Conservation (phyloP, 2,888 invertebrate species). For the Cataglyphis cursor region DNA sequence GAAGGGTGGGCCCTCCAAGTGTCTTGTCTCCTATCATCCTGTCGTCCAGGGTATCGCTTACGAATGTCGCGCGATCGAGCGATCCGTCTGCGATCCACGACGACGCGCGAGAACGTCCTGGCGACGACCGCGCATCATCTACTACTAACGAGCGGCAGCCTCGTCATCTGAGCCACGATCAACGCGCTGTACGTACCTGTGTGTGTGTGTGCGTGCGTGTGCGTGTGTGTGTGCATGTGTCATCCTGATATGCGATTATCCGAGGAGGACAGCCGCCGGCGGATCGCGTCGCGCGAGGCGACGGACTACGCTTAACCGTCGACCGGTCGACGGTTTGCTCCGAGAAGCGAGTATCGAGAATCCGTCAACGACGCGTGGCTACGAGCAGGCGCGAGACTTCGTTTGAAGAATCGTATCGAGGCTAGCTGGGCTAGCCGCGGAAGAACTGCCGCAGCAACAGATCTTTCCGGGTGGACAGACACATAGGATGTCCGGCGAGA, state of each 20-base stretch:
- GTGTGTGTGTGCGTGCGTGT: background rate
- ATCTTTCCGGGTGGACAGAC: slow-evolving; percentile 23
- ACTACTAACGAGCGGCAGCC: slow-evolving; percentile 5
- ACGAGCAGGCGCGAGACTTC: background rate
- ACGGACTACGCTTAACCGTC: slow-evolving; percentile 18
- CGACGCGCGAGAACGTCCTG: slow-evolving; percentile 66
- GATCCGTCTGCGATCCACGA: slow-evolving; percentile 81
- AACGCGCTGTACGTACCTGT: slow-evolving; percentile 32
- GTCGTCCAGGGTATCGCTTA: slow-evolving; percentile 84
- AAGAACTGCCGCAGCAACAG: slow-evolving; percentile 84
- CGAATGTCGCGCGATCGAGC: slow-evolving; percentile 84
- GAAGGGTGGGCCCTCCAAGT: slow-evolving; percentile 81
- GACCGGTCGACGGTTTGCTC: background rate
- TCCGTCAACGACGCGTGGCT: slow-evolving; percentile 15
- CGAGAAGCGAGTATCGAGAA: background rate
- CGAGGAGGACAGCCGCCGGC: slow-evolving; percentile 14
- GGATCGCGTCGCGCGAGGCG: slow-evolving; percentile 27
- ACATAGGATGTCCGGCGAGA: slow-evolving; percentile 84
- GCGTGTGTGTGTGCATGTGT: slow-evolving; percentile 11
- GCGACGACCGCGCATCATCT: slow-evolving; percentile 70
- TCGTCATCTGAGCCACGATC: slow-evolving; percentile 14
- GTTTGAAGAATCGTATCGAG: slow-evolving; percentile 1
- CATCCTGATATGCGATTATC: slow-evolving; percentile 45
- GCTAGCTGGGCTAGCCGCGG: slow-evolving; percentile 46
- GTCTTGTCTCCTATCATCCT: slow-evolving; percentile 84